phyloP scores from a whole-genome alignment of 2,113 vertebrate genomes.

The Rhinoptilus africanus region DNA sequence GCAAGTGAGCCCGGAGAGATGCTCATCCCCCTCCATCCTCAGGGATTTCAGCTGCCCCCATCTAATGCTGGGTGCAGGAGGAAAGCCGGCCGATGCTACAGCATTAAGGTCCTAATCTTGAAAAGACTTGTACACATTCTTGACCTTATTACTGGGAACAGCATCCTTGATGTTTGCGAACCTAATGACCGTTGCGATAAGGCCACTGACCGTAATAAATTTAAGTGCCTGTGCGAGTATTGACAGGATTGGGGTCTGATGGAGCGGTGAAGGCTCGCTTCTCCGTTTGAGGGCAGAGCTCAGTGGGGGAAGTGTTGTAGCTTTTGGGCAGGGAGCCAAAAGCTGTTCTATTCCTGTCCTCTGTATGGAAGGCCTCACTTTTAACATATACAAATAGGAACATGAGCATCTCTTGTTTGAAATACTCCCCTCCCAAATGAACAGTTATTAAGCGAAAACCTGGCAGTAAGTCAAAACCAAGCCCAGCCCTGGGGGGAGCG shows the following conservation, averaged over 20 bases:
- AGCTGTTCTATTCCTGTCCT: not conserved
- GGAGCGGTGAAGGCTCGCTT: not conserved
- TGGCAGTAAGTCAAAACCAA: not conserved
- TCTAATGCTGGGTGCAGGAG: not conserved
- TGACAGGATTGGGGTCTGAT: not conserved
- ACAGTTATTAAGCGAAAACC: not conserved
- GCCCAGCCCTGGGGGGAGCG: accelerated
- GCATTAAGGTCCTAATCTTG: not conserved
- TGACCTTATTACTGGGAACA: constrained; percentile 3
- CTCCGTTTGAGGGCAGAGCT: not conserved
- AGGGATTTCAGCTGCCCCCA: not conserved
- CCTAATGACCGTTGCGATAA: not conserved
- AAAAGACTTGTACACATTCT: not conserved
- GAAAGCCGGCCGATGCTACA: not conserved
- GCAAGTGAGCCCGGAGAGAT: not conserved
- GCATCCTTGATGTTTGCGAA: not conserved
- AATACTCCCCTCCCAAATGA: not conserved
- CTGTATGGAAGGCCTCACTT: not conserved
- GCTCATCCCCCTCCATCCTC: not conserved
- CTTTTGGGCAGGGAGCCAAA: not conserved
- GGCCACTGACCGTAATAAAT: not conserved
- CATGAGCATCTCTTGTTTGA: not conserved
- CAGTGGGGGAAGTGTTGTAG: not conserved
- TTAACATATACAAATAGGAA: not conserved
- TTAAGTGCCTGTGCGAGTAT: not conserved